Percentiles rank a stretch among this genome's conserved stretches.
These are phyloP conservation scores for Baccha elongata DNA, from an alignment of 2,888 invertebrate genomes.

Conservation along the genomic window DNA sequence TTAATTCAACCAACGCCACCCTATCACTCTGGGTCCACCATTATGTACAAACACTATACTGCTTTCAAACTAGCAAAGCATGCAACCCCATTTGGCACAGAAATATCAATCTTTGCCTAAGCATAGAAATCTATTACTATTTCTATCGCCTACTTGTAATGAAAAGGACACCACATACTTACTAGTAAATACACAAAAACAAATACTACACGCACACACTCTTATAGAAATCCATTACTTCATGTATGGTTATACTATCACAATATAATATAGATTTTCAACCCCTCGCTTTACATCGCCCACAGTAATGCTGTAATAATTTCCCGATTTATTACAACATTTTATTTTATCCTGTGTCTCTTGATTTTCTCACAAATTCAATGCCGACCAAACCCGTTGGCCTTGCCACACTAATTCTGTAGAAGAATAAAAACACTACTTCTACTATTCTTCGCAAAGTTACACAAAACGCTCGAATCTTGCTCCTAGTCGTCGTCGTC, in stretches of 20 bases:
- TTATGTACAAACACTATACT: conserved; percentile 18
- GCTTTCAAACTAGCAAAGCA: conserved; percentile 40
- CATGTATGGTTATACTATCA: conserved; percentile 45
- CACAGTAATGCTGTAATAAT: conserved; percentile 71
- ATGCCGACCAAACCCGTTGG: conserved; percentile 40
- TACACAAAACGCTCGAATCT: conserved; percentile 9
- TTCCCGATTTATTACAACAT: conserved; percentile 73
- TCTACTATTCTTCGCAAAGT: conserved; percentile 10
- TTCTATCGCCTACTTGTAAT: conserved; percentile 72
- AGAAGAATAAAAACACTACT: conserved; percentile 25
- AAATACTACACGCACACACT: conserved; percentile 11
- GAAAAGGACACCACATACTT: conserved; percentile 38
- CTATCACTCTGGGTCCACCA: conserved; percentile 2
- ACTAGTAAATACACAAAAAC: not conserved
- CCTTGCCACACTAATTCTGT: conserved; percentile 34
- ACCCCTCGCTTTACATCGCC: conserved; percentile 42
- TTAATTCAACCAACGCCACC: conserved; percentile 20
- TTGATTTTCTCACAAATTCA: conserved; percentile 28
- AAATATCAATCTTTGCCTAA: conserved; percentile 69
- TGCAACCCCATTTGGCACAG: conserved; percentile 62
- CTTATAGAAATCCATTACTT: conserved; percentile 36
- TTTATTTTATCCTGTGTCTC: conserved; percentile 68
- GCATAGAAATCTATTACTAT: conserved; percentile 70
- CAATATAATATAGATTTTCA: conserved; percentile 7
- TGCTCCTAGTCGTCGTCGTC: not conserved